These are phyloP conservation scores for Platichthys flesus DNA, from an alignment of 2,113 vertebrate genomes.

Conservation along the genomic window DNA sequence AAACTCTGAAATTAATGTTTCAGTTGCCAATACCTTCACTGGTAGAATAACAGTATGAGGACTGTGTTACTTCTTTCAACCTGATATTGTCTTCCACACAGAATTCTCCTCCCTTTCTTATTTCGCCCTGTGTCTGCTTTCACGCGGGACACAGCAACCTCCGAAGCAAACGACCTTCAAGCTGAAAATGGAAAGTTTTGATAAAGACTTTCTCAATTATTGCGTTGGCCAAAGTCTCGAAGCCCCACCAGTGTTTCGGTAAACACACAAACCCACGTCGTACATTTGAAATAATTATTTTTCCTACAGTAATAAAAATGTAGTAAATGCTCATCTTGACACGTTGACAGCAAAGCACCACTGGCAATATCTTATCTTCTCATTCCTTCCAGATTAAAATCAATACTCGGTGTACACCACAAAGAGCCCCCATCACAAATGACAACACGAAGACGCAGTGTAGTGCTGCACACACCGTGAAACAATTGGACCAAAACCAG, in stretches of 20 bases:
- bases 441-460: conserved; percentile 26
- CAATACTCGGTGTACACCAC: conserved; percentile 24
- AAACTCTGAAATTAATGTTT: too few relatives aligned
- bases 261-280: not conserved
- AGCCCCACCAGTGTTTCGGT: not conserved
- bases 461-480: not conserved
- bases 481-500: conserved; percentile 33
- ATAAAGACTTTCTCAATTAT: not conserved
- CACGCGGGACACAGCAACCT: not conserved
- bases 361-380: conserved; percentile 31
- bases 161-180: not conserved
- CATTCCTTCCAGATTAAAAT: conserved; percentile 46
- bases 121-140: not conserved
- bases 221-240: not conserved
- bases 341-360: conserved; percentile 8
- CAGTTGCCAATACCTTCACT: too few relatives aligned
- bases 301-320: conserved; percentile 15
- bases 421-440: conserved; percentile 25
- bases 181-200: not conserved
- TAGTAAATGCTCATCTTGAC: conserved; percentile 15
- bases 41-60: too few relatives aligned
- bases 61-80: too few relatives aligned
- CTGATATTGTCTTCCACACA: not conserved
- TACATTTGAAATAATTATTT: not conserved
- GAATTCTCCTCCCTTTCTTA: not conserved